These are phyloP conservation scores for Andrena chrysosceles DNA, from an alignment of 2,888 invertebrate species.

Conservation along the genomic window DNA sequence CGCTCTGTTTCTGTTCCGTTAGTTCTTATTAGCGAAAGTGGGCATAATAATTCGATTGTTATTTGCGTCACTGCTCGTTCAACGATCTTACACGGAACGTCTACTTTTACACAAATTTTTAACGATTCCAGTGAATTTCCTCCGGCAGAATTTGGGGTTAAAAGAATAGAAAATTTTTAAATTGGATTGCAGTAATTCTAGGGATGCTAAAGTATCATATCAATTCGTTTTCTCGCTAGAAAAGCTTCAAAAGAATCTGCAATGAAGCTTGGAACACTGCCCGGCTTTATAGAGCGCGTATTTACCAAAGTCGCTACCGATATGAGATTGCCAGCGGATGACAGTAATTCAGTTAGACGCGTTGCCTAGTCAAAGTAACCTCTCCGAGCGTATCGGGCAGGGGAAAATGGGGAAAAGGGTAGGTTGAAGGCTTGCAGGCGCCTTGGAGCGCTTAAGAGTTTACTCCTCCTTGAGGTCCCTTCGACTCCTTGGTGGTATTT, in stretches of 20 bases:
- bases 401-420: conserved; percentile 28
- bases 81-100: neutral
- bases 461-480: conserved; percentile 64
- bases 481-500: conserved; percentile 65
- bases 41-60: conserved; percentile 37
- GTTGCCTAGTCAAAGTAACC: conserved; percentile 51
- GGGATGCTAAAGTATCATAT: too few species aligned
- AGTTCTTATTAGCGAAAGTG: conserved; percentile 38
- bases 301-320: conserved; percentile 27
- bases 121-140: neutral
- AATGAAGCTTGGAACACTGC: neutral
- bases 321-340: conserved; percentile 18
- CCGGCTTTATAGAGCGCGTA: neutral
- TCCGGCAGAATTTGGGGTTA: neutral
- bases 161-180: too few species aligned
- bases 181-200: too few species aligned
- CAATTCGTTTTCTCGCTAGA: neutral
- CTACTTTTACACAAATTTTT: neutral
- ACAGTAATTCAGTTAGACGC: conserved; percentile 61
- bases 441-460: conserved; percentile 66
- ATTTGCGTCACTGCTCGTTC: neutral
- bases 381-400: conserved; percentile 26
- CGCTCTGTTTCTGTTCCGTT: conserved; percentile 47
- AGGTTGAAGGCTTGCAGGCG: conserved; percentile 58
- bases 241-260: neutral